Evolutionary conservation across 1,140 invertebrate species (phyloP), one percentile per base, ranked within the genome.

Genomic region (Rhynchophorus ferrugineus): DNA sequence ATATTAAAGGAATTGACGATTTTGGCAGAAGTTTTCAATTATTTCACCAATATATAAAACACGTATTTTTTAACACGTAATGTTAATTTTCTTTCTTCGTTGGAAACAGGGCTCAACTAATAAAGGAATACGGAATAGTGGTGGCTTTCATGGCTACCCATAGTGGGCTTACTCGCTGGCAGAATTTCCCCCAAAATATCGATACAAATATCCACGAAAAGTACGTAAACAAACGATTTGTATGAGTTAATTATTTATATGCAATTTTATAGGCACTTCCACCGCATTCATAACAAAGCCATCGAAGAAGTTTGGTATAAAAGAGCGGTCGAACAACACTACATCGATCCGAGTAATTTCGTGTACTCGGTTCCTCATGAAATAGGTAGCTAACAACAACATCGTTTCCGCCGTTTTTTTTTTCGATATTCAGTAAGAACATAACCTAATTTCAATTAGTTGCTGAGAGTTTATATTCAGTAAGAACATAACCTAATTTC

Each of bases 281-380:
- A 87, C 19, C 81, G 89, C 52, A 70, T 78, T 36, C 81, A 88
- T 68, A 85, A 82, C 3, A 73, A 79, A 43, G 85, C 92, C 1
- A 92, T 91, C 35, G 90, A 96, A 66, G 91, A 95, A 68, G 77
- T 90, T 5, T 96, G 91, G 88, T 98, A 98, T 68, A 83, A 84
- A 57, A 76, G 92, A 39, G 92, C 93, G 1, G 91, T 96, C 0
- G 91, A 95, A 58, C 88, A 92, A 56, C 81, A 91, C 70, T 84
- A 83, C 62, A 71, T 87, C 19, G 80, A 89, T 43, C 78, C 81
- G 0, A 79, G 86, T 2, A 89, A 86, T 58, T 95, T 91, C 66
- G 88, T 95, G 0, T 95, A 89, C 67, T 87, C 88, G 1, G 83
- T 91, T 19, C 87, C 88, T n/a, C 83, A 85, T 63, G 79, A 89